Conservation (phyloP, 2,888 invertebrate genomes). For the Ctena decussata region DNA sequence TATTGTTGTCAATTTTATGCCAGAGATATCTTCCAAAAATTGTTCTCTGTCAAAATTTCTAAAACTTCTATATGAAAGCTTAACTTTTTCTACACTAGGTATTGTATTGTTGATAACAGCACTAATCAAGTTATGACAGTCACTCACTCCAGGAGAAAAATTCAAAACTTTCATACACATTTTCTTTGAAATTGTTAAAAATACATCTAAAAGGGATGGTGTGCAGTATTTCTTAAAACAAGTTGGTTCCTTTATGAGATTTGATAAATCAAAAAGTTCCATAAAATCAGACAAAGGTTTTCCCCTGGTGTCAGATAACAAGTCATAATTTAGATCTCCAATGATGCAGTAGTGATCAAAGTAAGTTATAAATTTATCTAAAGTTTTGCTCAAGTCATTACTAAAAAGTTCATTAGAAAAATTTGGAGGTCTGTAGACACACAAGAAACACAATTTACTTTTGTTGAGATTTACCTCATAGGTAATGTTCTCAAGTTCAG, state of each 20-base stretch:
- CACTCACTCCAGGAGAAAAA: slow-evolving; percentile 32
- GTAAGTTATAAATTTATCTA: slow-evolving; percentile 32
- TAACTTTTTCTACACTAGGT: slow-evolving; percentile 18
- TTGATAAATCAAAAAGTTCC: slow-evolving; percentile 37
- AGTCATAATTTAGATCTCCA: slow-evolving; percentile 45
- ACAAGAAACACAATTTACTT: too few relatives aligned
- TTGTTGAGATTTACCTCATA: too few relatives aligned
- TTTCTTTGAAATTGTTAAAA: slow-evolving; percentile 18
- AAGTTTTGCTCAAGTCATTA: not conserved
- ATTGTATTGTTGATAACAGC: slow-evolving; percentile 16
- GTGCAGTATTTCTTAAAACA: slow-evolving; percentile 29
- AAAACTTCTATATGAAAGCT: slow-evolving; percentile 19
- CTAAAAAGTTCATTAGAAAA: too few relatives aligned
- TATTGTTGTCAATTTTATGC: not conserved
- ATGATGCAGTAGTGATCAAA: slow-evolving; percentile 27
- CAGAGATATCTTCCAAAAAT: not conserved
- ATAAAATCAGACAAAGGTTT: slow-evolving; percentile 18
- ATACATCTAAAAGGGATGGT: slow-evolving; percentile 25
- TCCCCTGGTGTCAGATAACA: slow-evolving; percentile 11
- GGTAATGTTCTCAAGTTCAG: too few relatives aligned
- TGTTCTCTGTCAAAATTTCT: slow-evolving; percentile 12
- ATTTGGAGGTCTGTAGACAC: too few relatives aligned
- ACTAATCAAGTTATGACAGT: slow-evolving; percentile 36
- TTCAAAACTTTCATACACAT: slow-evolving; percentile 25
- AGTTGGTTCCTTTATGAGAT: slow-evolving; percentile 26